These are phyloP conservation scores for Pygmarrhopalites habei DNA, from an alignment of 1,140 invertebrate species.

Conservation along the genomic window DNA sequence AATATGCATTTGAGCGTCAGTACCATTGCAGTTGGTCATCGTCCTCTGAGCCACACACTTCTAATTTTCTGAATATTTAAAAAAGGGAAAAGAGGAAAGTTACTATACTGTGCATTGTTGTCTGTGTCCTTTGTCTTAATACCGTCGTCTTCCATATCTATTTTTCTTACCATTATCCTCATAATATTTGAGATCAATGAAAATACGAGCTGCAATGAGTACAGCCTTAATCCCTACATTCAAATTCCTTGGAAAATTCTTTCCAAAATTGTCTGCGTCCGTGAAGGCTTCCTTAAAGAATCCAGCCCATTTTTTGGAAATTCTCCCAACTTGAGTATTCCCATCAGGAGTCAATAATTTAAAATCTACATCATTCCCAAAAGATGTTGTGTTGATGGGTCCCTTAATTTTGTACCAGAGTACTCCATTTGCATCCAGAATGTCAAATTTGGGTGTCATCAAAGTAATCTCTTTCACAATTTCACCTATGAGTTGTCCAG, in stretches of 20 bases:
- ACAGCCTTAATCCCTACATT: conserved; percentile 73
- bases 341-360: conserved; percentile 44
- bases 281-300: conserved; percentile 61
- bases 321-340: conserved; percentile 50
- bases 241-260: conserved; percentile 68
- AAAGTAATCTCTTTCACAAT: conserved; percentile 75
- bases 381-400: conserved; percentile 66
- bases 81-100: too few species aligned
- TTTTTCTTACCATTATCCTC: too few species aligned
- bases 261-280: conserved; percentile 58
- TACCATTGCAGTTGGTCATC: too few species aligned
- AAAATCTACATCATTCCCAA: conserved; percentile 73
- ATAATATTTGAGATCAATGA: conserved; percentile 20
- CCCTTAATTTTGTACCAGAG: conserved; percentile 73
- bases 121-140: too few species aligned
- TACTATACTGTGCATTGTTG: too few species aligned
- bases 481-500: conserved; percentile 46
- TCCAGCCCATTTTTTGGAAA: conserved; percentile 69
- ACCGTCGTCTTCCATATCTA: too few species aligned
- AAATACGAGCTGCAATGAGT: conserved; percentile 56
- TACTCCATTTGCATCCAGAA: conserved; percentile 67
- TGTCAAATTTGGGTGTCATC: conserved; percentile 54
- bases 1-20: too few species aligned
- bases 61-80: too few species aligned
- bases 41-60: too few species aligned